Evolutionary conservation across 2,797 vertebrate genomes (phyloP).

Genomic region (Neosilurus hyrtlii): DNA sequence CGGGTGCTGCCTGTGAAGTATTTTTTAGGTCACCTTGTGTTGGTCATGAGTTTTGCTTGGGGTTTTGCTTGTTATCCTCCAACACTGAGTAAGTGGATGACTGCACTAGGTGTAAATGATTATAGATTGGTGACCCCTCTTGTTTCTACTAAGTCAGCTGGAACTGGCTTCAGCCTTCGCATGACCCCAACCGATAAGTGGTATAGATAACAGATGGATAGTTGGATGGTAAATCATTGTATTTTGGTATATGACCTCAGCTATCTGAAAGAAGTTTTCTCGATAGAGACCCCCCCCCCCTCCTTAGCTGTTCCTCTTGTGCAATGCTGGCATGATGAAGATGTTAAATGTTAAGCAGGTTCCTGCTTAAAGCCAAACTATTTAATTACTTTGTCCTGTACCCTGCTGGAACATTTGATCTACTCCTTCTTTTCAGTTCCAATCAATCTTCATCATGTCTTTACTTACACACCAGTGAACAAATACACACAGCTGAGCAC

Average conservation of each 20-base stretch:
- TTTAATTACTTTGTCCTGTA: constrained; percentile 36
- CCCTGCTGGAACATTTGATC: constrained; percentile 27
- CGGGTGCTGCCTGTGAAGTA: not conserved
- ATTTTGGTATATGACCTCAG: not conserved
- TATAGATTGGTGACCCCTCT: not conserved
- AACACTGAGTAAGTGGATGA: not conserved
- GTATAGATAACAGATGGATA: too few relatives aligned
- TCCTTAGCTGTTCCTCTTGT: not conserved
- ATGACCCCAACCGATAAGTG: too few relatives aligned
- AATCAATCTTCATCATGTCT: not conserved
- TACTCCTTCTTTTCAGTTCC: not conserved
- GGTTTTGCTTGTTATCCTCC: not conserved
- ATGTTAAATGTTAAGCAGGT: constrained; percentile 18
- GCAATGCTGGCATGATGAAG: constrained; percentile 44
- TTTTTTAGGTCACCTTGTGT: not conserved
- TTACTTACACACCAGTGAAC: not conserved
- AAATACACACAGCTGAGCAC: constrained; percentile 42
- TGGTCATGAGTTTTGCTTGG: not conserved
- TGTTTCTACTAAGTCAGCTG: not conserved
- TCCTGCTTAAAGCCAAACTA: constrained; percentile 36
- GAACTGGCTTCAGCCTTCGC: too few relatives aligned
- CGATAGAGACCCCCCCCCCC: not conserved
- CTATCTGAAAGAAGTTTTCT: not conserved
- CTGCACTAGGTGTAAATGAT: not conserved
- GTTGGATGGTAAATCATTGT: too few relatives aligned